Conservation (phyloP, 1,140 invertebrate genomes). For the Cydia splendana region DNA sequence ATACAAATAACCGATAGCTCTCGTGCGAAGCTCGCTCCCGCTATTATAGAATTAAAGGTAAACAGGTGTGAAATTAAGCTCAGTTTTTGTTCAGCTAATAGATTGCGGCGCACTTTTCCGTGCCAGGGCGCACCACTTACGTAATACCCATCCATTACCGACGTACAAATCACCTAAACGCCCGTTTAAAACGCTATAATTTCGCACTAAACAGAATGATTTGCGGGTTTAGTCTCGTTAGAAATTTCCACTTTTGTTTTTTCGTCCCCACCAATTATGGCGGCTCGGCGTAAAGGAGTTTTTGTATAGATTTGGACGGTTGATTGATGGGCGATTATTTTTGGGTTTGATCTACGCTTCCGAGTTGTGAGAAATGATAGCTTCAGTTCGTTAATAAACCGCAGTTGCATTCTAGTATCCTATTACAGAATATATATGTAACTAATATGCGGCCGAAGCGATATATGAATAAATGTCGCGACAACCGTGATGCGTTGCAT, state of each 20-base stretch:
- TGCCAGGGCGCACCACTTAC: conserved; percentile 59
- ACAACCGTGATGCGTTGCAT: background rate
- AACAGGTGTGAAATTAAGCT: conserved; percentile 78
- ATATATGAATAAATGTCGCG: background rate
- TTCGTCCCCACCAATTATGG: conserved; percentile 67
- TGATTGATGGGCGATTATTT: conserved; percentile 78
- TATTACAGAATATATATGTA: background rate
- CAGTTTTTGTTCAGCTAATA: conserved; percentile 73
- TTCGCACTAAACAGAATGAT: conserved; percentile 76
- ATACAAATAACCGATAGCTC: conserved; percentile 47
- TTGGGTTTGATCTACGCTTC: conserved; percentile 67
- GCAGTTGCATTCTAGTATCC: background rate
- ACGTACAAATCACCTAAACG: conserved; percentile 71
- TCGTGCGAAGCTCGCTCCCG: conserved; percentile 56
- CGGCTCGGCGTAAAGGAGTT: conserved; percentile 63
- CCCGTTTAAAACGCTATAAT: conserved; percentile 74
- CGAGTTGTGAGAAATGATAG: conserved; percentile 56
- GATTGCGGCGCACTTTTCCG: conserved; percentile 64
- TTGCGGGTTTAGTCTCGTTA: conserved; percentile 73
- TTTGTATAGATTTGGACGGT: conserved; percentile 58
- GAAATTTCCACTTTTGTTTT: conserved; percentile 76
- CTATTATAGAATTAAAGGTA: conserved; percentile 75
- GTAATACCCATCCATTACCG: conserved; percentile 66
- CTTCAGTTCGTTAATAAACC: conserved; percentile 40
- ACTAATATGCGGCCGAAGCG: background rate